Conservation (phyloP, 2,888 invertebrate genomes). For the Choreutis nemorana region DNA sequence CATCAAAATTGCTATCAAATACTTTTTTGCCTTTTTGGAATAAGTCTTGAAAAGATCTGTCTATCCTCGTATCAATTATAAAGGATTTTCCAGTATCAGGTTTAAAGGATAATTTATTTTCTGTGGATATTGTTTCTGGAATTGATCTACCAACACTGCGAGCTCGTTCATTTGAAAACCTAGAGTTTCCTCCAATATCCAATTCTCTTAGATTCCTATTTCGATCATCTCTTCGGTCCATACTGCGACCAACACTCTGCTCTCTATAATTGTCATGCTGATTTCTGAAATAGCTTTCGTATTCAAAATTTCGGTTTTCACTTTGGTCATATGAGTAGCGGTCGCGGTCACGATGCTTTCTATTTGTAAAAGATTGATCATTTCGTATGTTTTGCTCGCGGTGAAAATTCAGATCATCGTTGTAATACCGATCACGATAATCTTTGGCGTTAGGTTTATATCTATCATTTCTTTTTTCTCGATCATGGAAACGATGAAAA, state of each 20-base stretch:
- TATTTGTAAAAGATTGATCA: too few relatives aligned
- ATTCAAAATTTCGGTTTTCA: too few relatives aligned
- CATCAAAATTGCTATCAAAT: slow-evolving; percentile 25
- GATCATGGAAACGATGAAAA: slow-evolving; percentile 17
- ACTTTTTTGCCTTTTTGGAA: slow-evolving; percentile 20
- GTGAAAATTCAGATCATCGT: slow-evolving; percentile 15
- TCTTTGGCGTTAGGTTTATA: slow-evolving; percentile 19
- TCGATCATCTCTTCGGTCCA: too few relatives aligned
- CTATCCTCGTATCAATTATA: slow-evolving; percentile 45
- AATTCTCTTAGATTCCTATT: too few relatives aligned
- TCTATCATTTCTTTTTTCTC: slow-evolving; percentile 22
- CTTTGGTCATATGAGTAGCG: too few relatives aligned
- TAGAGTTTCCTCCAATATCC: too few relatives aligned
- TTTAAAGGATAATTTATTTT: slow-evolving; percentile 26
- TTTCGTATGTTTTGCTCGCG: too few relatives aligned
- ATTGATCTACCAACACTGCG: slow-evolving; percentile 16
- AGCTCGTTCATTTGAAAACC: too few relatives aligned
- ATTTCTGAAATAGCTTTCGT: too few relatives aligned
- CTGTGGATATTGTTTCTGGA: slow-evolving; percentile 7
- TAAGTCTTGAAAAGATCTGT: slow-evolving; percentile 37
- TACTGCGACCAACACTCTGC: too few relatives aligned
- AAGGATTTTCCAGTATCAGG: slow-evolving; percentile 31
- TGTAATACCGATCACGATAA: slow-evolving; percentile 16
- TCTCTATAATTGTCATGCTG: too few relatives aligned
- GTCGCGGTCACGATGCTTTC: too few relatives aligned